Conservation (phyloP, 2,888 invertebrate species). For the Enchytraeus crypticus region DNA sequence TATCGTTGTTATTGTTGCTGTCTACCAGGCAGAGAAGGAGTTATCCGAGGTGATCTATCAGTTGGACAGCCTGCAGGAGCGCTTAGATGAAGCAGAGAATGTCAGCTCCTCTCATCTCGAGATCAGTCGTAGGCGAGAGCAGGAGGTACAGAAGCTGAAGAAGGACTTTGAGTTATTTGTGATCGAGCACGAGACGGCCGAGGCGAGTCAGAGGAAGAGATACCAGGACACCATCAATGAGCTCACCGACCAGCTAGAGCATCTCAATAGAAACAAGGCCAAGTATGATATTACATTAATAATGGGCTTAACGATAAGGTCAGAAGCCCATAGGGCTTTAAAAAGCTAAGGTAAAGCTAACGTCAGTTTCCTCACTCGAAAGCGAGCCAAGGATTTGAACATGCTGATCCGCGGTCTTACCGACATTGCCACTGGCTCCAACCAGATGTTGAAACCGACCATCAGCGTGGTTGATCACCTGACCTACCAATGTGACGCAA, state of each 20-base stretch:
- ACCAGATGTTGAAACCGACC: too few relatives aligned
- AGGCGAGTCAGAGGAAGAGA: slow-evolving; percentile 89
- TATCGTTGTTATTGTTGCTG: too few relatives aligned
- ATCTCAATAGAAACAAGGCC: slow-evolving; percentile 65
- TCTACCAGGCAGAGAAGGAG: slow-evolving; percentile 99
- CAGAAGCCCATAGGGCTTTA: too few relatives aligned
- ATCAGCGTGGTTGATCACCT: too few relatives aligned
- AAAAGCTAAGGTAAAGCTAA: too few relatives aligned
- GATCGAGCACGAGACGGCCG: slow-evolving; percentile 93
- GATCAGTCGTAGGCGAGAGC: slow-evolving; percentile 96
- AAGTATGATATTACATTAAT: too few relatives aligned
- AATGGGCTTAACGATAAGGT: too few relatives aligned
- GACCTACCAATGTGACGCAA: too few relatives aligned
- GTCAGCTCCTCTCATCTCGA: slow-evolving; percentile 87
- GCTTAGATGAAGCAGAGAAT: slow-evolving; percentile 97
- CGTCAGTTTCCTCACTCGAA: too few relatives aligned
- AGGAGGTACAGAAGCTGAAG: slow-evolving; percentile 88
- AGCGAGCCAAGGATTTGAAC: too few relatives aligned
- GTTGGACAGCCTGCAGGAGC: slow-evolving; percentile 92
- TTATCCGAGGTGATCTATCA: slow-evolving; percentile 97
- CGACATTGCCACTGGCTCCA: too few relatives aligned
- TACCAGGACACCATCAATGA: slow-evolving; percentile 96
- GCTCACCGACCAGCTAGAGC: slow-evolving; percentile 97
- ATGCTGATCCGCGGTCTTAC: too few relatives aligned
- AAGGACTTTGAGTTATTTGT: slow-evolving; percentile 98